Conservation (phyloP, 2,888 invertebrate genomes). For the Lomographa bimaculata region DNA sequence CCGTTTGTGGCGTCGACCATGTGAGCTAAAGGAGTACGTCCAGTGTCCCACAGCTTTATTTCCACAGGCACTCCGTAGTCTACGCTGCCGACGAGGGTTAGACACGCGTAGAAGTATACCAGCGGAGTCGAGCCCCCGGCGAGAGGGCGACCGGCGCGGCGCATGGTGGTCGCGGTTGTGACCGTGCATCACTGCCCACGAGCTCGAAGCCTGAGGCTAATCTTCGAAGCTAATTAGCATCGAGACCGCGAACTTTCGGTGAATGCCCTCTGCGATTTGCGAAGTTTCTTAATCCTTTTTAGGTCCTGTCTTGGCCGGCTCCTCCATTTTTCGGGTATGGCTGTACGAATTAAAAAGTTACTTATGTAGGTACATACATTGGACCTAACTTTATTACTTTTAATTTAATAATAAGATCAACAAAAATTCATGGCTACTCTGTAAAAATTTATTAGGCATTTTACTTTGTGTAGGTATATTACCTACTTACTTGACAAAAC, state of each 20-base stretch:
- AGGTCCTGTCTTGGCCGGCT: slow-evolving; percentile 1
- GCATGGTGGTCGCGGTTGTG: slow-evolving; percentile 68
- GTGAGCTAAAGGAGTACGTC: slow-evolving; percentile 85
- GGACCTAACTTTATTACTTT: no score
- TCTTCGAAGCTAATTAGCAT: slow-evolving; percentile 69
- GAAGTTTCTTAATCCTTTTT: slow-evolving; percentile 33
- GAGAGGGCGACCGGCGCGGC: slow-evolving; percentile 56
- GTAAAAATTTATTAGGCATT: no score
- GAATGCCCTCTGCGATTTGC: slow-evolving; percentile 66
- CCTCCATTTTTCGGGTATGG: no score
- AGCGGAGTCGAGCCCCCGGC: slow-evolving; percentile 32
- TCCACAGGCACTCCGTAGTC: slow-evolving; percentile 70
- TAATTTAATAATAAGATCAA: no score
- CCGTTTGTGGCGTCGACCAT: slow-evolving; percentile 93
- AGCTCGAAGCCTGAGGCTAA: slow-evolving; percentile 51
- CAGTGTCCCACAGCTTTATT: slow-evolving; percentile 73
- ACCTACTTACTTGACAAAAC: no score
- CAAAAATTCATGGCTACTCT: no score
- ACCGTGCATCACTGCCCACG: slow-evolving; percentile 60
- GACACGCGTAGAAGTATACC: slow-evolving; percentile 41
- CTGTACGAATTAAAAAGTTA: no score
- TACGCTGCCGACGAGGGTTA: slow-evolving; percentile 33
- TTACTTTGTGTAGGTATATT: no score
- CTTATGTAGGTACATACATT: no score
- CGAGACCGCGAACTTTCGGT: slow-evolving; percentile 65